Conservation (phyloP, 2,888 invertebrate species). For the Coenonympha arcania region DNA sequence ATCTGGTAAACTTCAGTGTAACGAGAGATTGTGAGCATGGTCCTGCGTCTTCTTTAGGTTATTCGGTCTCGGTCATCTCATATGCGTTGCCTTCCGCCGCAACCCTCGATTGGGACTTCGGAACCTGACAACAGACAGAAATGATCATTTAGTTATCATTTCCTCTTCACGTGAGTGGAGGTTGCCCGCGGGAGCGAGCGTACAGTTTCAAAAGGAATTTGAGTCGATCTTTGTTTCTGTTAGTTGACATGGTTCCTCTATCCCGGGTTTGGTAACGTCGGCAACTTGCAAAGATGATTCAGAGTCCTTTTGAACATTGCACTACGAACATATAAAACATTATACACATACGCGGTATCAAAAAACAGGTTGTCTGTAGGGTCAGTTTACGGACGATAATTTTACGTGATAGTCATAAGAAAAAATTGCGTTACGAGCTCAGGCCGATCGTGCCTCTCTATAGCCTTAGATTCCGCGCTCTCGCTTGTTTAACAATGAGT, state of each 20-base stretch:
- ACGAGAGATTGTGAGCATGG: conserved; percentile 45
- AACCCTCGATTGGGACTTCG: conserved; percentile 67
- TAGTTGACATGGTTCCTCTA: conserved; percentile 70
- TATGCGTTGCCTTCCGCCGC: conserved; percentile 46
- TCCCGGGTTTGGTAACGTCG: conserved; percentile 50
- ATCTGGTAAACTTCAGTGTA: conserved; percentile 35
- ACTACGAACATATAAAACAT: conserved; percentile 32
- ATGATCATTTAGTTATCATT: conserved; percentile 72
- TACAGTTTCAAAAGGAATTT: conserved; percentile 71
- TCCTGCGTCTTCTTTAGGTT: conserved; percentile 30
- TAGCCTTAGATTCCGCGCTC: no score
- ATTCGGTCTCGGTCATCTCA: conserved; percentile 44
- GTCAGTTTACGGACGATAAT: neutral
- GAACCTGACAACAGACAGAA: conserved; percentile 77
- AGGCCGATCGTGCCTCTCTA: no score
- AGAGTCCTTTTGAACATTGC: conserved; percentile 72
- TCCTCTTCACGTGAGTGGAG: conserved; percentile 38
- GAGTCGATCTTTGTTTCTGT: conserved; percentile 75
- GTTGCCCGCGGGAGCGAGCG: conserved; percentile 29
- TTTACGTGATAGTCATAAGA: neutral
- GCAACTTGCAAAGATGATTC: conserved; percentile 68
- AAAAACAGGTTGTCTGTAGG: no score
- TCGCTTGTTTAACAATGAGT: no score
- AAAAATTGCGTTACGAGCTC: neutral
- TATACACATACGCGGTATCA: neutral